phyloP scores from a whole-genome alignment of 2,888 invertebrate genomes.

The Isoperla grammatica region DNA sequence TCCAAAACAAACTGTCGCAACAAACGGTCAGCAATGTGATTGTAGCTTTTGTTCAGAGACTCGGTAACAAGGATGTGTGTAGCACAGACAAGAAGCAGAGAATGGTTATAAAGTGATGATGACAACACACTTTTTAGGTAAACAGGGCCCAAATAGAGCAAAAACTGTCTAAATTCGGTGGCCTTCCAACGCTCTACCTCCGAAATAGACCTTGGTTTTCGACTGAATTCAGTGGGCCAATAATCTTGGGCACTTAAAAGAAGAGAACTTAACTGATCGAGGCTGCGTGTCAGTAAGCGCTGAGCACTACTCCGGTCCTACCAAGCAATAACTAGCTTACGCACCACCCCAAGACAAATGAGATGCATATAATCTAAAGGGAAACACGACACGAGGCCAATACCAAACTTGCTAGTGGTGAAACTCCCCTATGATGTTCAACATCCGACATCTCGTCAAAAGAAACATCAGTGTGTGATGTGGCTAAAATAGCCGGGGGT shows the following conservation, averaged over 20 bases:
- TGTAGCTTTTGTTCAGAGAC: background rate
- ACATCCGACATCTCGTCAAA: too few species aligned
- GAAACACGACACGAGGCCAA: constrained; percentile 20
- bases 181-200: constrained; percentile 36
- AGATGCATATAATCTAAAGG: constrained; percentile 29
- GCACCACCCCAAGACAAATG: constrained; percentile 24
- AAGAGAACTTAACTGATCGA: background rate
- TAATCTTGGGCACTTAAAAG: background rate
- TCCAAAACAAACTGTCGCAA: too few species aligned
- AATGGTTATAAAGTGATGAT: background rate
- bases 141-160: constrained; percentile 36
- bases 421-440: background rate
- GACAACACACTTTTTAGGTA: constrained; percentile 30
- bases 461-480: too few species aligned
- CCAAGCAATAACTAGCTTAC: constrained; percentile 25
- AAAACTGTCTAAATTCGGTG: constrained; percentile 35
- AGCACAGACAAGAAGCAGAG: constrained; percentile 15
- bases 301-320: constrained; percentile 15
- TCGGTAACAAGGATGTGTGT: background rate
- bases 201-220: constrained; percentile 34
- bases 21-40: background rate
- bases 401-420: constrained; percentile 17
- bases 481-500: too few species aligned
- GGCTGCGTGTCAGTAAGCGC: background rate
- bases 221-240: constrained; percentile 32